A percentile compares a stretch with the other conserved stretches of the same genome.
Evolutionary conservation across 2,888 invertebrate genomes (phyloP).

Genomic region (Drosophila incognita): DNA sequence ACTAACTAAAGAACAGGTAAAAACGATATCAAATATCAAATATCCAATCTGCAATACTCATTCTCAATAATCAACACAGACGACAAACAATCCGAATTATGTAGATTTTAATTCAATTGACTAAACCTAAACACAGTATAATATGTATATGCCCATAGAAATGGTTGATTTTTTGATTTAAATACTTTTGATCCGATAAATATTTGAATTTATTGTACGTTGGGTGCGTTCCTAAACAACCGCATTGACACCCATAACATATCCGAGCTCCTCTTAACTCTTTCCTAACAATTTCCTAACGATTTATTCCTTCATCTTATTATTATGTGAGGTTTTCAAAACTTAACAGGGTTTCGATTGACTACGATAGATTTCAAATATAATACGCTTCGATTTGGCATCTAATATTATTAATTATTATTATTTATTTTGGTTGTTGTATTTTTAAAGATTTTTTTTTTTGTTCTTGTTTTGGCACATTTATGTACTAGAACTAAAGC

Average conservation of each 20-base stretch:
- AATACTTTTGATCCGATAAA: slow-evolving; percentile 67
- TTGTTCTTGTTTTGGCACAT: slow-evolving; percentile 66
- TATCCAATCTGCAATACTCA: neutral
- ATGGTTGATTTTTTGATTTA: slow-evolving; percentile 61
- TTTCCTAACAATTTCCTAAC: slow-evolving; percentile 60
- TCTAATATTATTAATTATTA: slow-evolving; percentile 29
- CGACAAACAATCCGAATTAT: slow-evolving; percentile 29
- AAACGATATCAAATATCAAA: slow-evolving; percentile 19
- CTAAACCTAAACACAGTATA: slow-evolving; percentile 45
- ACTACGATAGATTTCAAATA: slow-evolving; percentile 34
- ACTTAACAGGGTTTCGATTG: slow-evolving; percentile 65
- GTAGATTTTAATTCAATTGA: slow-evolving; percentile 38
- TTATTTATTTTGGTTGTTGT: neutral
- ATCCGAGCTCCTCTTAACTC: slow-evolving; percentile 25
- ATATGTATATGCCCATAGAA: slow-evolving; percentile 22
- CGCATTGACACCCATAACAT: slow-evolving; percentile 28
- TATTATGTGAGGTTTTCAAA: slow-evolving; percentile 42
- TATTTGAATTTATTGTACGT: slow-evolving; percentile 71
- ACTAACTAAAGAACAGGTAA: slow-evolving; percentile 50
- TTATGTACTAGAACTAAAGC: slow-evolving; percentile 65
- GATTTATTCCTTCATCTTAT: slow-evolving; percentile 22
- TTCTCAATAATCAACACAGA: slow-evolving; percentile 24
- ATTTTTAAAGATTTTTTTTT: slow-evolving; percentile 12
- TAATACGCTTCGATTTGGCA: slow-evolving; percentile 28
- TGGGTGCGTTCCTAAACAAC: slow-evolving; percentile 17